A percentile compares a stretch with the other conserved stretches of the same genome.
Evolutionary conservation across 2,888 invertebrate genomes (phyloP).

Genomic region (Conops quadrifasciatus): DNA sequence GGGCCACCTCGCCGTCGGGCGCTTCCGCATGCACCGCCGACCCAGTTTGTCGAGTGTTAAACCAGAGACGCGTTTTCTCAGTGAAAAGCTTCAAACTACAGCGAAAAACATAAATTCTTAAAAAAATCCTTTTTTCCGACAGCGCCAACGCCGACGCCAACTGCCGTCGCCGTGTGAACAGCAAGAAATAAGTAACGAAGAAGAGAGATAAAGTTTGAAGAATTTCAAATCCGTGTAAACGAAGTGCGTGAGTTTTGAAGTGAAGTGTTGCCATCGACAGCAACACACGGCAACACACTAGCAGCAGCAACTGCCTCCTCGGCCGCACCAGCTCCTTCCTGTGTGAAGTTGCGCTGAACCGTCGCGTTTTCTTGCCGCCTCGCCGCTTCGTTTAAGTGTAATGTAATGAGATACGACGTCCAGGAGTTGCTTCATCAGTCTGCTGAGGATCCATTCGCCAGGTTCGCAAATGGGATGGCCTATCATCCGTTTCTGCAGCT

Average conservation of each 20-base stretch:
- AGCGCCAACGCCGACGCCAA: background rate
- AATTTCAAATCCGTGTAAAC: background rate
- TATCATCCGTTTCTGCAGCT: constrained; percentile 89
- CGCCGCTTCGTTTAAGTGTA: constrained; percentile 53
- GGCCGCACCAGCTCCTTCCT: background rate
- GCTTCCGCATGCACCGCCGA: constrained; percentile 26
- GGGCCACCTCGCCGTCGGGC: constrained; percentile 23
- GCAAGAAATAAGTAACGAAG: background rate
- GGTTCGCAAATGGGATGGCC: constrained; percentile 73
- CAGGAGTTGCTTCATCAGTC: constrained; percentile 67
- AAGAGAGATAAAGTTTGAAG: background rate
- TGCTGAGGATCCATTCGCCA: constrained; percentile 67
- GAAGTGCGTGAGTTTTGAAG: background rate
- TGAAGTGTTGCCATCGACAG: background rate
- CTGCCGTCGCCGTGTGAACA: background rate
- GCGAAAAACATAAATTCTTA: too few relatives aligned
- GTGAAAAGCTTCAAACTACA: constrained; percentile 5
- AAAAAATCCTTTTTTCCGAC: too few relatives aligned
- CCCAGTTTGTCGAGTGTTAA: too few relatives aligned
- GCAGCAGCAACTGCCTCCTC: background rate
- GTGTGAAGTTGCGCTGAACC: constrained; percentile 5
- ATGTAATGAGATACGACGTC: constrained; percentile 68
- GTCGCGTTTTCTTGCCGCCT: constrained; percentile 20
- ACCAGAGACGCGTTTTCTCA: background rate
- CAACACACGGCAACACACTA: background rate